phyloP scores from a whole-genome alignment of 2,888 invertebrate genomes.

The Pseudeuparius sepicola region DNA sequence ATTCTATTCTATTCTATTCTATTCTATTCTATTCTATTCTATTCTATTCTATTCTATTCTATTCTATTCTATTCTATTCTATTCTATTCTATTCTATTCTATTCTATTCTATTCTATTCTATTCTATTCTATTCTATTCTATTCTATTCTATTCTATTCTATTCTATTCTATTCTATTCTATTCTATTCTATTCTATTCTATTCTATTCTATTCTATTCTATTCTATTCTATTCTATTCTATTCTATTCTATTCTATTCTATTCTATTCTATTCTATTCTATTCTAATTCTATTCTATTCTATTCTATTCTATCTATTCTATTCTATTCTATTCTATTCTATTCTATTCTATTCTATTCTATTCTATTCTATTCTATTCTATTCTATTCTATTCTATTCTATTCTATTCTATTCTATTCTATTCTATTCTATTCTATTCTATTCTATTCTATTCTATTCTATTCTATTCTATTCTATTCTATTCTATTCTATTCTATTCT shows the following conservation, averaged over 20 bases:
- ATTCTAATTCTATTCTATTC: constrained; percentile 4
- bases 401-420: constrained; percentile 9
- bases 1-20: constrained; percentile 5
- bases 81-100: constrained; percentile 5
- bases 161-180: constrained; percentile 3
- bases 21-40: constrained; percentile 5
- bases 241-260: constrained; percentile 1
- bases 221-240: neutral
- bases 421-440: constrained; percentile 9
- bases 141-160: constrained; percentile 3
- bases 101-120: constrained; percentile 3
- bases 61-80: constrained; percentile 5
- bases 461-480: constrained; percentile 5
- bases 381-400: constrained; percentile 9
- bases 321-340: constrained; percentile 9
- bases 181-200: constrained; percentile 3
- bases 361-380: constrained; percentile 9
- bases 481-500: constrained; percentile 8
- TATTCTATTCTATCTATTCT: too few relatives aligned
- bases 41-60: constrained; percentile 5
- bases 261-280: constrained; percentile 3
- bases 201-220: constrained; percentile 3
- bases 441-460: constrained; percentile 8
- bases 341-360: constrained; percentile 8
- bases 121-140: constrained; percentile 1